Percentiles rank a stretch among this genome's conserved stretches.
phyloP scores from a whole-genome alignment of 2,797 vertebrate genomes.

The Hydrolagus colliei region DNA sequence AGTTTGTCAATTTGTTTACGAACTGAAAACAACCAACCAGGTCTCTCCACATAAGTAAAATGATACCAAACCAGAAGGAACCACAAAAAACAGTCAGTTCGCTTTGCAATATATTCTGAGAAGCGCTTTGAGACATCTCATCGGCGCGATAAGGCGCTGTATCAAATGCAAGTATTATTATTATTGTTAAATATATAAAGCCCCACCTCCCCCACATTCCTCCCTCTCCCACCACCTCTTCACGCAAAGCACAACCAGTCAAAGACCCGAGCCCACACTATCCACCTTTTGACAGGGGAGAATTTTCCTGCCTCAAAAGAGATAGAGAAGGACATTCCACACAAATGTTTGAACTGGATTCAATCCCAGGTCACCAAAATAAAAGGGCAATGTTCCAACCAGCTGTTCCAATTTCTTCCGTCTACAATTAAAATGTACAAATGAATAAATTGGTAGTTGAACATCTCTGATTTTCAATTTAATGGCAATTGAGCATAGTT shows the following conservation, averaged over 20 bases:
- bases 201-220: too few species aligned
- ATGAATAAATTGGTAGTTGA: not conserved
- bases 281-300: not conserved
- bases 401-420: not conserved
- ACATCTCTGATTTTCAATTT: too few species aligned
- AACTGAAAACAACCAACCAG: not conserved
- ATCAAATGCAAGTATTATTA: too few species aligned
- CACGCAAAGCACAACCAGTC: too few species aligned
- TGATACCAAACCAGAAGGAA: not conserved
- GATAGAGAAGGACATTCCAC: not conserved
- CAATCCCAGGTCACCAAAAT: not conserved
- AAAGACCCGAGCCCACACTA: too few species aligned
- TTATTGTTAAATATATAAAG: too few species aligned
- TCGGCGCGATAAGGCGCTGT: too few species aligned
- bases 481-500: too few species aligned
- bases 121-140: too few species aligned
- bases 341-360: conserved; percentile 19
- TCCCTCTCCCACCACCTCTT: too few species aligned
- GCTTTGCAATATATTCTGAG: too few species aligned
- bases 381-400: not conserved
- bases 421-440: not conserved
- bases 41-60: not conserved
- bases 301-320: not conserved
- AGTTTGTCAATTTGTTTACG: not conserved
- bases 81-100: too few species aligned